A percentile compares a stretch with the other conserved stretches of the same genome.
These are phyloP conservation scores for Peromyscus californicus DNA, from an alignment of 2,113 vertebrate genomes.

Conservation along the genomic window DNA sequence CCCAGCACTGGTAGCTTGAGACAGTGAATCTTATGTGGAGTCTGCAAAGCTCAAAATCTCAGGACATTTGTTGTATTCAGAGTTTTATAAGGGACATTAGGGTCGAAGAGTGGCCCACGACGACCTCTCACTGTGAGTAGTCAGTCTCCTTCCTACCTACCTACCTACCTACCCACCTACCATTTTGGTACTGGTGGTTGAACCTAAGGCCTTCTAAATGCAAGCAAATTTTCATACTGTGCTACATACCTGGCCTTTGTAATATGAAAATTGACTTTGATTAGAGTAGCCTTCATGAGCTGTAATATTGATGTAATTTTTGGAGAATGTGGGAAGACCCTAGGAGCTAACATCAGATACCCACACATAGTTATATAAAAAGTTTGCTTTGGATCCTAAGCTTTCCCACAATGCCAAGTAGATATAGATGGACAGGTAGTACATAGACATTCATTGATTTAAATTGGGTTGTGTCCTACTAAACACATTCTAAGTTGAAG, in stretches of 20 bases:
- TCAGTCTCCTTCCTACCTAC: background rate
- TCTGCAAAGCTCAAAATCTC: slow-evolving; percentile 80
- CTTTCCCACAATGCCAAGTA: background rate
- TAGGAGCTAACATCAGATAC: slow-evolving; percentile 6
- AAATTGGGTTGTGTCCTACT: background rate
- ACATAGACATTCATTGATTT: background rate
- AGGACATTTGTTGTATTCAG: slow-evolving; percentile 82
- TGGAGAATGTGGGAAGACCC: background rate
- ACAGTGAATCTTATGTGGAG: slow-evolving; percentile 64
- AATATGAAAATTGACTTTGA: slow-evolving; percentile 37
- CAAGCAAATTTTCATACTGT: background rate
- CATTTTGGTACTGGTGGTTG: too few species aligned
- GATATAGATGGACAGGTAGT: background rate
- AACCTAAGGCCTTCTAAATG: background rate
- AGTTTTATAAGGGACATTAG: slow-evolving; percentile 80
- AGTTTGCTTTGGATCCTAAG: background rate
- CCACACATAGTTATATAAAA: background rate
- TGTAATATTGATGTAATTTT: background rate
- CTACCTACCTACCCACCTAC: background rate
- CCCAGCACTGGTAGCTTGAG: slow-evolving; percentile 77
- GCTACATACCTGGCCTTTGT: background rate
- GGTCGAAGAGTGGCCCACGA: slow-evolving; percentile 66
- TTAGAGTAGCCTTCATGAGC: background rate
- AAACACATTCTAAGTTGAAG: background rate
- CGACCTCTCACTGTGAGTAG: slow-evolving; percentile 25